phyloP scores from a whole-genome alignment of 2,113 vertebrate genomes.

The Nymphicus hollandicus region DNA sequence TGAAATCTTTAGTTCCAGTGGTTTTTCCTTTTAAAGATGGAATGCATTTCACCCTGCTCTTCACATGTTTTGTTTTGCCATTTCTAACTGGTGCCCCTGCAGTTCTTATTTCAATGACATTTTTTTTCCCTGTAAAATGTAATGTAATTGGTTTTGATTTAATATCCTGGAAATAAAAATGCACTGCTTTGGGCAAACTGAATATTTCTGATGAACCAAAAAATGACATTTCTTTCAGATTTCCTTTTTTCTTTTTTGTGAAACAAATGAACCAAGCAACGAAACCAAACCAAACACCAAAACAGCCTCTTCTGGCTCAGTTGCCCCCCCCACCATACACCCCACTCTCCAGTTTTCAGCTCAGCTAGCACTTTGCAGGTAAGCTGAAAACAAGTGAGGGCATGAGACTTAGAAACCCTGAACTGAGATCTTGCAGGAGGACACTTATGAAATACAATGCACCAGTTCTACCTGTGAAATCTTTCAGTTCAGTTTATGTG shows the following conservation, averaged over 20 bases:
- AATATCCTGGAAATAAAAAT: neutral
- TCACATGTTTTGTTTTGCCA: neutral
- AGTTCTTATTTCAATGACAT: neutral
- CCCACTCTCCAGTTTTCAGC: neutral
- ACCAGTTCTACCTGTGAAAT: neutral
- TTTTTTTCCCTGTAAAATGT: neutral
- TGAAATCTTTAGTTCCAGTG: neutral
- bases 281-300: accelerated
- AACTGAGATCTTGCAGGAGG: neutral
- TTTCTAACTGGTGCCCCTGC: neutral
- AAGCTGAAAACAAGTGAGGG: neutral
- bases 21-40: neutral
- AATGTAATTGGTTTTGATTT: neutral
- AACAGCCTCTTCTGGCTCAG: neutral
- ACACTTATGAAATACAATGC: accelerated
- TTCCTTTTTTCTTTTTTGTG: neutral
- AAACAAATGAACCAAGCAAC: neutral
- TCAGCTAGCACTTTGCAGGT: neutral
- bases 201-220: neutral
- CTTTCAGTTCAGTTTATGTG: neutral
- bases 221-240: neutral
- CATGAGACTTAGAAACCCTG: neutral
- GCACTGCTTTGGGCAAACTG: neutral
- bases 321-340: no score
- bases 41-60: neutral